A percentile compares a stretch with the other conserved stretches of the same genome.
These are phyloP conservation scores for Euwallacea fornicatus DNA, from an alignment of 1,140 invertebrate species.

Conservation along the genomic window DNA sequence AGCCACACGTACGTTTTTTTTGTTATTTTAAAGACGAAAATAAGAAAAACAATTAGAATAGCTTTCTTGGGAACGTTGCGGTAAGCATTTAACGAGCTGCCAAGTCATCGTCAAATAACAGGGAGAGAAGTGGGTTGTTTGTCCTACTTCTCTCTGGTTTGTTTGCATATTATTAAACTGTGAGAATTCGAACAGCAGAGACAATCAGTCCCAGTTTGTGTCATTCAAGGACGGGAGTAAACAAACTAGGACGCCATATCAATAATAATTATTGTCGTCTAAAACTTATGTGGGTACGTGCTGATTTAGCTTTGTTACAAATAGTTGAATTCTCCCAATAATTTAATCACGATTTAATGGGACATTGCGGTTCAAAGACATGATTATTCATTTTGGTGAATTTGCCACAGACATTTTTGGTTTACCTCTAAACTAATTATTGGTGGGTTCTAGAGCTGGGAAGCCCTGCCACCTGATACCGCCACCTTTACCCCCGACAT, in stretches of 20 bases:
- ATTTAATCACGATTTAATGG: background rate
- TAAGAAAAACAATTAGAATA: background rate
- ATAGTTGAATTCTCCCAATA: slow-evolving; percentile 6
- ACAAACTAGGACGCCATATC: too few species aligned
- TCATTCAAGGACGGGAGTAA: background rate
- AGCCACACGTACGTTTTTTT: slow-evolving; percentile 74
- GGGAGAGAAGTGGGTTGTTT: background rate
- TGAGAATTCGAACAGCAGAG: slow-evolving; percentile 4
- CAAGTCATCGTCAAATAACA: slow-evolving; percentile 6
- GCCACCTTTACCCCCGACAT: slow-evolving; percentile 96
- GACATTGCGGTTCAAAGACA: too few species aligned
- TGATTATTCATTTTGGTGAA: too few species aligned
- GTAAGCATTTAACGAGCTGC: slow-evolving; percentile 7
- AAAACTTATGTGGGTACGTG: too few species aligned
- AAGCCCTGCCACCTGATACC: slow-evolving; percentile 83
- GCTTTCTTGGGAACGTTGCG: background rate
- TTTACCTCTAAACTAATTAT: background rate
- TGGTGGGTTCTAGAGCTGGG: slow-evolving; percentile 73
- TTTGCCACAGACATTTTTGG: background rate
- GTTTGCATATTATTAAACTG: slow-evolving; percentile 16
- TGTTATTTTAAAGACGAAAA: background rate
- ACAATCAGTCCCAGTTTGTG: slow-evolving; percentile 11
- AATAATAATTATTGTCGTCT: too few species aligned
- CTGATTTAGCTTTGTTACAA: too few species aligned
- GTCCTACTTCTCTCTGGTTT: background rate